Percentiles rank a stretch among this genome's conserved stretches.
These are phyloP conservation scores for Danio jaintianensis DNA, from an alignment of 2,797 vertebrate species.

Conservation along the genomic window DNA sequence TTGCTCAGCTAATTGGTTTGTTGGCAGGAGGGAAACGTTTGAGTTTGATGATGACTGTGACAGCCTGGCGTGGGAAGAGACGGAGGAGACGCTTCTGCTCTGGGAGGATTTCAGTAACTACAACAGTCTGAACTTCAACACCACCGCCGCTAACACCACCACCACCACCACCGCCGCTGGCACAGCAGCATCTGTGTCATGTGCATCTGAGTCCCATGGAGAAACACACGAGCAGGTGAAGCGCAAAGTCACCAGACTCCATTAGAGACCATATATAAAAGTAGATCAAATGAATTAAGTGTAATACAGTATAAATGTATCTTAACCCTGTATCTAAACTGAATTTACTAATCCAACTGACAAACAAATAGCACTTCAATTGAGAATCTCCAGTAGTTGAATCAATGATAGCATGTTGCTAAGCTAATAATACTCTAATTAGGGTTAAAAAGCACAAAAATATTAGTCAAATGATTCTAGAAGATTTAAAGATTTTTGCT, in stretches of 20 bases:
- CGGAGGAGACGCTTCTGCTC: constrained; percentile 91
- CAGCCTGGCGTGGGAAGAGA: constrained; percentile 96
- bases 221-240: constrained; percentile 77
- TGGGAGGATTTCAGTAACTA: constrained; percentile 98
- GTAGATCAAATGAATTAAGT: neutral
- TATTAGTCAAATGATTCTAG: too few relatives aligned
- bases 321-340: neutral
- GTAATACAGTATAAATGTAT: neutral
- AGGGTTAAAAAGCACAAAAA: neutral
- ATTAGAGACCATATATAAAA: neutral
- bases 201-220: constrained; percentile 73
- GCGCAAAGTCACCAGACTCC: neutral
- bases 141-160: constrained; percentile 23
- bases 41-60: constrained; percentile 96
- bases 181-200: constrained; percentile 12
- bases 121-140: constrained; percentile 71
- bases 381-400: too few relatives aligned
- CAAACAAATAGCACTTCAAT: too few relatives aligned
- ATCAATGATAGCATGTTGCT: neutral
- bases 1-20: constrained; percentile 51
- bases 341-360: neutral
- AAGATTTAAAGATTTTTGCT: too few relatives aligned
- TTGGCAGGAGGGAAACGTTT: constrained; percentile 90
- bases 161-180: constrained; percentile 12
- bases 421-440: neutral